Percentiles rank a stretch among this genome's conserved stretches.
Conservation (phyloP, 37 sponge, comb jelly and placozoan genomes). For the Theonella swinhoei region DNA sequence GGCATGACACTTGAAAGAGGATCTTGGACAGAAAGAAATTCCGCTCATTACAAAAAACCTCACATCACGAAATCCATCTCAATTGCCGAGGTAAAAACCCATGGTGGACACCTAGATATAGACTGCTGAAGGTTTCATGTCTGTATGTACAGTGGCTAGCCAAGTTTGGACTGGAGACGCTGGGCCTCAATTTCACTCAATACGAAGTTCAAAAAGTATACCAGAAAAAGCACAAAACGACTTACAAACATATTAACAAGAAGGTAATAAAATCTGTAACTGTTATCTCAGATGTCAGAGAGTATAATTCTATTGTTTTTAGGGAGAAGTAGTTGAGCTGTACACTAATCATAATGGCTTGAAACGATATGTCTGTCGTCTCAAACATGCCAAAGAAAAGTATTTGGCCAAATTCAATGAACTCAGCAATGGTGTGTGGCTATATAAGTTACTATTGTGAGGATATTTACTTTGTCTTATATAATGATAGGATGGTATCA, state of each 20-base stretch:
- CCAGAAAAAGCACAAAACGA: not conserved
- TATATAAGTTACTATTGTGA: too few relatives aligned
- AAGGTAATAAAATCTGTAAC: constrained; percentile 6
- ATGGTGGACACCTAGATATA: too few relatives aligned
- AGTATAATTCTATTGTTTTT: not conserved
- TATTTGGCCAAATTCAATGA: not conserved
- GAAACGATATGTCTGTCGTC: not conserved
- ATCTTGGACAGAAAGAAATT: too few relatives aligned
- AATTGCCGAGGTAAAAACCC: not conserved
- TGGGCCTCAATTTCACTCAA: constrained; percentile 13
- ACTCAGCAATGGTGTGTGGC: not conserved
- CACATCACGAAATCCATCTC: not conserved
- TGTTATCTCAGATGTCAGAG: not conserved
- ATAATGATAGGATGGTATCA: constrained; percentile 4
- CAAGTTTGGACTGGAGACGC: constrained; percentile 24
- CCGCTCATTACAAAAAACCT: not conserved
- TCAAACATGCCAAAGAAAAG: not conserved
- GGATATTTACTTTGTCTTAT: too few relatives aligned
- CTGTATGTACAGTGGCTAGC: constrained; percentile 34
- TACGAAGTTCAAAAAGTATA: too few relatives aligned
- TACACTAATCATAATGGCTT: constrained; percentile 6
- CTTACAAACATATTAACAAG: constrained; percentile 26
- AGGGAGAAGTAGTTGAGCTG: constrained; percentile 43
- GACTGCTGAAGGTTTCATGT: too few relatives aligned
- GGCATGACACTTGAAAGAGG: not conserved